Evolutionary conservation across 1,140 invertebrate species (phyloP), one percentile per base, ranked within the genome.

Genomic region (Drosophila willistoni): DNA sequence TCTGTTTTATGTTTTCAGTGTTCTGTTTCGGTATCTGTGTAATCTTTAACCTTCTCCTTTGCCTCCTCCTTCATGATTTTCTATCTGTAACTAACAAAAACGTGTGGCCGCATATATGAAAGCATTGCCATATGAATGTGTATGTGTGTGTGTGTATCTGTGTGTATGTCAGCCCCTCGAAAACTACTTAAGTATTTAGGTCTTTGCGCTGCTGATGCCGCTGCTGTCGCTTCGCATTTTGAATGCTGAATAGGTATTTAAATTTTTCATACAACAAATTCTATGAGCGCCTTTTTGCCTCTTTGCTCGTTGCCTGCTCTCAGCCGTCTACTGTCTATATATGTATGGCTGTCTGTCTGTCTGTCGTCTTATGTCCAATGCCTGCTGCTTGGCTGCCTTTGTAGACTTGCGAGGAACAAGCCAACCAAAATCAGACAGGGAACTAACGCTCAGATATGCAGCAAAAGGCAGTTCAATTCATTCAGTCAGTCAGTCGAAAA

Each of bases 141-240:
- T 69, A 36, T 42, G 36, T 47, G 22, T 55, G 29, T 65, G 70
- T 64, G 44, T 54, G 68, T 75, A 55, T 54, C 41, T 13, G 42
- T 71, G 77, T 66, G 57, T 69, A 71, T 84, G 83, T 64, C 71
- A 83, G 76, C 79, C 83, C 81, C 83, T 86, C 65, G 70, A 79
- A 89, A 89, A 89, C 84, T 89, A 89, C 84, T 89, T 89, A 89
- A 89, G 84, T 89, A 89, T 89, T 89, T 89, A 89, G 84, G 84
- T 89, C 84, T 86, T 77, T 89, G 84, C 71, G 83, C 79, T 39
- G 36, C 36, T 39, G 36, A 10, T 39, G 36, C 36, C 36, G 36
- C 36, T 39, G 36, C 36, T 81, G 84, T 89, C 74, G 84, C 80
- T 80, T 89, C 80, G 80, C 84, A 84, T 84, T 89, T 89, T 81